A percentile compares a stretch with the other conserved stretches of the same genome.
Evolutionary conservation across 1,140 invertebrate genomes (phyloP).

Genomic region (Paraescarpia echinospica): DNA sequence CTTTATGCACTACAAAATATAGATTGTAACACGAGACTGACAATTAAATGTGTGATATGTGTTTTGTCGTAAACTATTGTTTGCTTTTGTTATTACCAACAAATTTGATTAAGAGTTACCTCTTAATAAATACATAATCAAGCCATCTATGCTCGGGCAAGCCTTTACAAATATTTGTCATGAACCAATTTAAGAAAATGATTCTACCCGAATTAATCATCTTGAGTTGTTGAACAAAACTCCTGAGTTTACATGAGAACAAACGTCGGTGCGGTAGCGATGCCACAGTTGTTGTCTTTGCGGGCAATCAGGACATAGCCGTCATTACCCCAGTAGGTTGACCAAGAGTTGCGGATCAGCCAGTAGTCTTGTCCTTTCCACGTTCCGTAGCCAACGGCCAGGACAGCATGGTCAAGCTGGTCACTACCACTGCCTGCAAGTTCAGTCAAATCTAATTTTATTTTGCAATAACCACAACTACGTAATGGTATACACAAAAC

Average conservation of each 20-base stretch:
- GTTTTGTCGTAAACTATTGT: neutral
- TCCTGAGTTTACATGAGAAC: constrained; percentile 59
- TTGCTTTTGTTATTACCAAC: too few species aligned
- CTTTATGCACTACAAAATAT: neutral
- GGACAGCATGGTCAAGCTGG: constrained; percentile 84
- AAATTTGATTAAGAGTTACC: too few species aligned
- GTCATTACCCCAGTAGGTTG: constrained; percentile 89
- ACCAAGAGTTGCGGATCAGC: constrained; percentile 95
- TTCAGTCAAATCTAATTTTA: neutral
- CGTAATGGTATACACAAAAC: too few species aligned
- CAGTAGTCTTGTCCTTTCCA: constrained; percentile 82
- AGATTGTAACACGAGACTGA: neutral
- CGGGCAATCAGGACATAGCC: constrained; percentile 84
- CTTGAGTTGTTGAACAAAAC: neutral
- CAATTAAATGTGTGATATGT: constrained; percentile 2
- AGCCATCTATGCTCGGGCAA: too few species aligned
- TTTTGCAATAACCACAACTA: too few species aligned
- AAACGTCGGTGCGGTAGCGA: constrained; percentile 82
- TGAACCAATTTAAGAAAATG: too few species aligned
- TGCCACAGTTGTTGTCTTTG: constrained; percentile 88
- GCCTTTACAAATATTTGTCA: neutral
- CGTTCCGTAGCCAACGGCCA: constrained; percentile 89
- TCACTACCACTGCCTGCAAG: constrained; percentile 51
- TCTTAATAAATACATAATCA: too few species aligned
- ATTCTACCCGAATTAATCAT: neutral